Conservation (phyloP, 2,797 vertebrate species). For the Pangasius krempfi region DNA sequence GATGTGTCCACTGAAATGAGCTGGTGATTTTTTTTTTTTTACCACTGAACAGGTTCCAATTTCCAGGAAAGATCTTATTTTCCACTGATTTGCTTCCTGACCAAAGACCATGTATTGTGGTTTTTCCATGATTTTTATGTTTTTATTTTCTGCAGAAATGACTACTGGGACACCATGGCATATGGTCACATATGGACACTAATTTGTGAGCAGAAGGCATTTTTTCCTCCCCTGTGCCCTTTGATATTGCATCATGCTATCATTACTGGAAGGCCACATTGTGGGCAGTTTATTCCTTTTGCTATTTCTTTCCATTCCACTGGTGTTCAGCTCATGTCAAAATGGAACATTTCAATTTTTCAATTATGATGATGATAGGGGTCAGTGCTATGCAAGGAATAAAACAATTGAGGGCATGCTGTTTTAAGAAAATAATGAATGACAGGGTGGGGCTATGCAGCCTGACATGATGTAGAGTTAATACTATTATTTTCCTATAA, state of each 20-base stretch:
- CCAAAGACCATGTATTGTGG: constrained; percentile 24
- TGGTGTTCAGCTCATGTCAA: neutral
- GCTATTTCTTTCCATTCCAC: neutral
- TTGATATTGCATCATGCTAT: constrained; percentile 28
- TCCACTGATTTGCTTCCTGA: constrained; percentile 7
- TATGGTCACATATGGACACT: constrained; percentile 48
- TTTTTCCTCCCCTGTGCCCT: constrained; percentile 35
- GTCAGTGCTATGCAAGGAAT: neutral
- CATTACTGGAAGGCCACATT: constrained; percentile 5
- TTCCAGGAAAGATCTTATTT: constrained; percentile 7
- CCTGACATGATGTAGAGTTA: neutral
- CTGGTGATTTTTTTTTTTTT: constrained; percentile 12
- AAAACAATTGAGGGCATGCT: neutral
- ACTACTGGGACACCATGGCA: constrained; percentile 47
- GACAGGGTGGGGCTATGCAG: neutral
- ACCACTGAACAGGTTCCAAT: constrained; percentile 13
- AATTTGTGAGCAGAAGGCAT: constrained; percentile 49
- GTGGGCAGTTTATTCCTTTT: neutral
- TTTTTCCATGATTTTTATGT: constrained; percentile 23
- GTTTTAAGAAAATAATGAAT: neutral
- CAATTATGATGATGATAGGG: neutral
- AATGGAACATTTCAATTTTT: neutral
- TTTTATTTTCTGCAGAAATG: constrained; percentile 42
- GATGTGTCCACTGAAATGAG: neutral
- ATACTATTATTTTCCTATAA: neutral